Base-by-base conservation (phyloP, 2,888 invertebrate species). In the Diabrotica balteata region DNA sequence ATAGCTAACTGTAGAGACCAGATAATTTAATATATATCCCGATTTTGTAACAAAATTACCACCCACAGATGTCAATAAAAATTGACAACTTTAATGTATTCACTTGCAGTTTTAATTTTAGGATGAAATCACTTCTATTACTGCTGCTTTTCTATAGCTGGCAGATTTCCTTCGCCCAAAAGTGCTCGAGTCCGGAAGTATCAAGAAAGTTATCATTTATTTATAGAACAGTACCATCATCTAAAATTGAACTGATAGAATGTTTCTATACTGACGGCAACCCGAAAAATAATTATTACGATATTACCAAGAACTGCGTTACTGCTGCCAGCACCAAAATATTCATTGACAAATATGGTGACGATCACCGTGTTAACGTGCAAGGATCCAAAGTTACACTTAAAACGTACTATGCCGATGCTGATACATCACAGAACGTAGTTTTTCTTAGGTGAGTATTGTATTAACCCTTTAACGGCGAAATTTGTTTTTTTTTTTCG, bases 261-360 rank as follows among this genome's bases (percentile, higher is more conserved):
- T 55, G 55, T 55, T 11, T 55, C 5, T 55, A 55, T 11, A 44
- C 11, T n/a, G 55, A 55, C 43, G 11, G 9, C 6, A 55, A 11
- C 43, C 7, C n/a, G 6, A 32, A 55, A 44, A 55, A 55, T 44
- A 43, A 44, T 55, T 55, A 55, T 44, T 55, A 55, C 11, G 55
- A 55, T 44, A 43, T 55, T 11, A 44, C 55, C 10, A 32, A 11
- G 7, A 55, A 44, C 11, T 55, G 55, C 11, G 7, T 9, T n/a
- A 8, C 42, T 10, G 55, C 55, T 8, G 1, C 43, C 42, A 44
- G 43, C 8, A 44, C 44, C n/a, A 43, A 42, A 1, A 55, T 8
- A 9, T 55, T 55, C 11, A n/a, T n/a, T 7, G 55, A 55, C 8
- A 55, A 55, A 55, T 55, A n/a, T 11, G 10, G 44, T 4, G 43